Evolutionary conservation across 2,113 vertebrate genomes (phyloP).

Genomic region (Anolis carolinensis): DNA sequence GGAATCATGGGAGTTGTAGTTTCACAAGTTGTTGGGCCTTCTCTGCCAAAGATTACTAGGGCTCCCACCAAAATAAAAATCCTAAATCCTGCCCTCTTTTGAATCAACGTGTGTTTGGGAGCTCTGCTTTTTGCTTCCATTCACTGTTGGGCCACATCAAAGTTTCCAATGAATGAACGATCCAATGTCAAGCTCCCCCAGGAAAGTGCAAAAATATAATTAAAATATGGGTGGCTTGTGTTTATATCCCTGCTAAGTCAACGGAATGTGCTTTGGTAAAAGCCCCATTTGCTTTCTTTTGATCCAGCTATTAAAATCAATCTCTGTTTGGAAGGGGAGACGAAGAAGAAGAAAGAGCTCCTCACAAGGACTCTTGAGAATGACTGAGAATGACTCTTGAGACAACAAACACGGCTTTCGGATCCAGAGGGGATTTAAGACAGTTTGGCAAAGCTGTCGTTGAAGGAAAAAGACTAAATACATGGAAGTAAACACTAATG

Average conservation of each 20-base stretch:
- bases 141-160: constrained; percentile 21
- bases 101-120: background rate
- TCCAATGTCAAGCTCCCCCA: background rate
- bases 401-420: background rate
- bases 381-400: accelerated
- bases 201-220: constrained; percentile 38
- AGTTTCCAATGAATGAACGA: background rate
- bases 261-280: background rate
- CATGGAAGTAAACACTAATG: background rate
- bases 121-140: background rate
- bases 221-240: constrained; percentile 19
- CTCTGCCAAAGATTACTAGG: too few species aligned
- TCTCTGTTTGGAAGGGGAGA: background rate
- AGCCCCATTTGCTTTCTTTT: constrained; percentile 29
- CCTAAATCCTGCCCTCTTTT: background rate
- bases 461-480: background rate
- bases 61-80: too few species aligned
- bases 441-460: constrained; percentile 10
- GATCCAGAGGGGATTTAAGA: background rate
- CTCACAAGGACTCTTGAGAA: constrained; percentile 6
- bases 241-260: constrained; percentile 11
- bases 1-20: too few species aligned
- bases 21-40: too few species aligned
- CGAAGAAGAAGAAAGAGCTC: background rate
- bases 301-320: background rate